phyloP scores from a whole-genome alignment of 2,113 vertebrate genomes.

The Pyrgilauda ruficollis region DNA sequence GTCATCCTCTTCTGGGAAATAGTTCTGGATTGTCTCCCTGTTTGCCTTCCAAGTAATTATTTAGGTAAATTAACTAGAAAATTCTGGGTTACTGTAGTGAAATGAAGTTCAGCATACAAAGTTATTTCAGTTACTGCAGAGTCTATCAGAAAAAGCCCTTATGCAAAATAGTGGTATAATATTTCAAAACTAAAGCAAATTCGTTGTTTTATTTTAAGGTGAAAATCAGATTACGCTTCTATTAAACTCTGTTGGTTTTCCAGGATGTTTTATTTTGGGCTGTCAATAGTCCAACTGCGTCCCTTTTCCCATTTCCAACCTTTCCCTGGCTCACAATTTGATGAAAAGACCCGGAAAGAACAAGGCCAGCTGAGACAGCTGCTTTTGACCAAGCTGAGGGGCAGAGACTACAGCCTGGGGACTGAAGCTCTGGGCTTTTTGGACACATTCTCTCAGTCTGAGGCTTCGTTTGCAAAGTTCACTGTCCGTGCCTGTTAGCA shows the following conservation, averaged over 20 bases:
- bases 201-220: not conserved
- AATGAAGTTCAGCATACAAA: not conserved
- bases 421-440: constrained; percentile 40
- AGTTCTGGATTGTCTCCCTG: not conserved
- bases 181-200: not conserved
- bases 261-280: not conserved
- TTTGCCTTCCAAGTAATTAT: not conserved
- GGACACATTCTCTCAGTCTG: not conserved
- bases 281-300: not conserved
- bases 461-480: constrained; percentile 56
- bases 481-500: constrained; percentile 63
- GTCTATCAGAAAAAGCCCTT: not conserved
- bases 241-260: not conserved
- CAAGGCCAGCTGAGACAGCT: not conserved
- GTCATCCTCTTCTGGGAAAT: not conserved
- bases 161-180: not conserved
- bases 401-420: not conserved
- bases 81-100: not conserved
- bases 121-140: not conserved
- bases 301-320: not conserved
- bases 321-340: not conserved
- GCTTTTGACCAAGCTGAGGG: not conserved
- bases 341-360: not conserved
- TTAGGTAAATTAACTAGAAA: not conserved
- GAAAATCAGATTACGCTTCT: not conserved